Percentiles rank a stretch among this genome's conserved stretches.
These are phyloP conservation scores for Wiebesia pumilae DNA, from an alignment of 1,140 invertebrate species.

Conservation along the genomic window DNA sequence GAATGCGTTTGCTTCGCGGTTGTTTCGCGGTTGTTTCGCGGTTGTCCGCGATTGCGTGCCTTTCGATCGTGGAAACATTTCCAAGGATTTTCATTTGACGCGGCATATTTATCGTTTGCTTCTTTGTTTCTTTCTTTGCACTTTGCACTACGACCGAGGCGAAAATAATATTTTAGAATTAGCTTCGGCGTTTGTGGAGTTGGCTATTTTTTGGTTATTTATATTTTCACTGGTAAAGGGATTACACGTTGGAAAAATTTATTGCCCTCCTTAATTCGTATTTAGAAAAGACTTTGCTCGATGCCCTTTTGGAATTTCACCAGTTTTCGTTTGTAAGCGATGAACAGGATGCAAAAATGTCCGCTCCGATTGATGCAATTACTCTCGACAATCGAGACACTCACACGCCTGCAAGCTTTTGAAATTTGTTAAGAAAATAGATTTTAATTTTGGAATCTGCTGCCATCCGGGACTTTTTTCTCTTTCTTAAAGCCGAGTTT, in stretches of 20 bases:
- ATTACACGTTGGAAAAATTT: background rate
- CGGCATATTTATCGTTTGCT: background rate
- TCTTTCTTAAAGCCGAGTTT: too few species aligned
- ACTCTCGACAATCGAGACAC: too few species aligned
- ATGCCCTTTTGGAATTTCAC: background rate
- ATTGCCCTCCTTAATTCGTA: background rate
- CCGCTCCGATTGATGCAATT: too few species aligned
- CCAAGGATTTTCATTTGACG: background rate
- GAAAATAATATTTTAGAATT: background rate
- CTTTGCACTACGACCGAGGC: background rate
- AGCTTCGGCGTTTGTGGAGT: background rate
- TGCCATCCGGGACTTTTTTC: too few species aligned
- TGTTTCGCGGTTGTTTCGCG: background rate
- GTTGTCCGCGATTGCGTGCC: background rate
- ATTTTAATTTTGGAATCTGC: too few species aligned
- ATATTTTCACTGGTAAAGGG: background rate
- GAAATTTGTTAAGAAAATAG: too few species aligned
- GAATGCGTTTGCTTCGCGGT: too few species aligned
- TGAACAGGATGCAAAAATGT: too few species aligned
- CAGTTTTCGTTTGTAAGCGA: too few species aligned
- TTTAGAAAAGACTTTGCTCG: background rate
- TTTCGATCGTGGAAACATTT: background rate
- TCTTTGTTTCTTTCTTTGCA: too few species aligned
- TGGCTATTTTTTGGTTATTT: background rate
- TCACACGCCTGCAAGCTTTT: too few species aligned